Evolutionary conservation across 2,113 vertebrate species (phyloP).

Genomic region (Oreochromis spilurus): DNA sequence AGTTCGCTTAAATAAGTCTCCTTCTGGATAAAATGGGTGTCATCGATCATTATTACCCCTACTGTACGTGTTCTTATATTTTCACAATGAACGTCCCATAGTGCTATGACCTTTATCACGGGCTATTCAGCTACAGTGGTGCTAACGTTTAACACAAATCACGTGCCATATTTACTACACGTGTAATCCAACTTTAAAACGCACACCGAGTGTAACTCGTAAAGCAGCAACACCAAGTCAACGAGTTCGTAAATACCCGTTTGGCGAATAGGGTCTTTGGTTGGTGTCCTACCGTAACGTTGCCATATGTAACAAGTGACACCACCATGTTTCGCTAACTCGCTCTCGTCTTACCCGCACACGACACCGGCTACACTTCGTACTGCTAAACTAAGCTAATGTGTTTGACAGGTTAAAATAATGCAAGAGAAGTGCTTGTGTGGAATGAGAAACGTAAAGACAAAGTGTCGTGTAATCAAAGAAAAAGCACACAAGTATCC

Average conservation of each 20-base stretch:
- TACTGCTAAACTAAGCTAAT: background rate
- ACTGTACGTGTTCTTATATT: background rate
- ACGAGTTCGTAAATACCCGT: background rate
- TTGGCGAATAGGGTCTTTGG: accelerated
- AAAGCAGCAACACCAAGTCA: accelerated
- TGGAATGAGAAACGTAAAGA: background rate
- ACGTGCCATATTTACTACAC: conserved; percentile 1
- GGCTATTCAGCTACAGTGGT: conserved; percentile 10
- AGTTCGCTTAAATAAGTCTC: background rate
- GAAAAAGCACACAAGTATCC: background rate
- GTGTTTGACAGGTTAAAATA: background rate
- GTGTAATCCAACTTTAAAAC: background rate
- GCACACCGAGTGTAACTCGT: too few species aligned
- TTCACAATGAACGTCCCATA: background rate
- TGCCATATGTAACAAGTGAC: background rate
- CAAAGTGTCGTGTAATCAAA: background rate
- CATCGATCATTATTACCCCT: background rate
- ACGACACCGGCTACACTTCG: background rate
- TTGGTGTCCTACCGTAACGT: background rate
- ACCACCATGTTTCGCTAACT: conserved; percentile 26
- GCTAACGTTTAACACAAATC: conserved; percentile 28
- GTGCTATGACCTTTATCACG: conserved; percentile 29
- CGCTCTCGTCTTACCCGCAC: conserved; percentile 24
- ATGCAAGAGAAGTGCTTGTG: background rate
- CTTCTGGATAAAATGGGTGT: background rate